Conservation (phyloP, 1,140 invertebrate genomes). For the Polypedilum vanderplanki region DNA sequence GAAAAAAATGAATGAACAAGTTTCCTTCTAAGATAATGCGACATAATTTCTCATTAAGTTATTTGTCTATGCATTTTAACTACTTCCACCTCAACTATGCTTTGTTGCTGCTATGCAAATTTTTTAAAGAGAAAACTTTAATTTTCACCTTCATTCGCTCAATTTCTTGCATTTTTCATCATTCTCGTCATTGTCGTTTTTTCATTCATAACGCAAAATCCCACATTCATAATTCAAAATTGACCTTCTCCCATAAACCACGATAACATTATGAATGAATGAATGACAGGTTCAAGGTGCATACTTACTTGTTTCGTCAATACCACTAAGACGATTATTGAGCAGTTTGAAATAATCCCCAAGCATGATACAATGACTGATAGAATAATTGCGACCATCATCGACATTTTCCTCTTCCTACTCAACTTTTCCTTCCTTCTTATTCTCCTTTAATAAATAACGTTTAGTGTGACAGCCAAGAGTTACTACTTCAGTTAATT, state of each 20-base stretch:
- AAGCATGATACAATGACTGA: slow-evolving; percentile 21
- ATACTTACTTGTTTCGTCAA: slow-evolving; percentile 23
- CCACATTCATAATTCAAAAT: no score
- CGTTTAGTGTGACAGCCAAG: background rate
- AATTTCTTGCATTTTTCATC: no score
- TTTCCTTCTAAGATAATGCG: background rate
- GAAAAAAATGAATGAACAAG: background rate
- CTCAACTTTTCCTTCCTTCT: background rate
- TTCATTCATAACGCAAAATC: no score
- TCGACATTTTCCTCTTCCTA: slow-evolving; percentile 15
- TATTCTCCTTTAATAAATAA: background rate
- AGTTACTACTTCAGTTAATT: background rate
- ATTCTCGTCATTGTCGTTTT: no score
- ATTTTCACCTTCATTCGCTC: no score
- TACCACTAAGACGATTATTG: slow-evolving; percentile 22
- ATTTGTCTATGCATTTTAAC: background rate
- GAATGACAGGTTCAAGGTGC: background rate
- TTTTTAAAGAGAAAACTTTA: no score
- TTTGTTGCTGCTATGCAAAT: no score
- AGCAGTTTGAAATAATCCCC: background rate
- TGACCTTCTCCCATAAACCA: no score
- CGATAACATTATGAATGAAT: no score
- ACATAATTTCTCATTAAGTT: slow-evolving; percentile 20
- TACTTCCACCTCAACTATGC: no score
- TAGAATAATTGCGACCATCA: background rate